A percentile compares a stretch with the other conserved stretches of the same genome.
Conservation (phyloP, 2,113 vertebrate species). For the Ameiurus melas region DNA sequence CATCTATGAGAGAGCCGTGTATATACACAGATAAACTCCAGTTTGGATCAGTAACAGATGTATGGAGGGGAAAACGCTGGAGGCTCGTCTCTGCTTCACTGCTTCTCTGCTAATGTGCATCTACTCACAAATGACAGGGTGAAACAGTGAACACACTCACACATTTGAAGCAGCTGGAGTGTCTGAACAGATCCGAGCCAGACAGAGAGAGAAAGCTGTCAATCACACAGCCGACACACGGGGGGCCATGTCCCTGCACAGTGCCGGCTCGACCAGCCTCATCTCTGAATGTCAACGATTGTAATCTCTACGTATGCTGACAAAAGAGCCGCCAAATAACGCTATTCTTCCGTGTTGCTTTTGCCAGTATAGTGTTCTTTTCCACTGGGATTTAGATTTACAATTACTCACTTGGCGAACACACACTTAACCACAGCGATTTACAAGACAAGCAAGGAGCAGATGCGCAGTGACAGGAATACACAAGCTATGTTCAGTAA, state of each 20-base stretch:
- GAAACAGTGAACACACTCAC: not conserved
- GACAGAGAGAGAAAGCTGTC: conserved; percentile 36
- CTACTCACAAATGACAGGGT: conserved; percentile 29
- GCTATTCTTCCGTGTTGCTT: conserved; percentile 23
- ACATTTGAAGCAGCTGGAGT: conserved; percentile 11
- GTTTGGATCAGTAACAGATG: conserved; percentile 47
- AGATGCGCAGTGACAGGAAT: conserved; percentile 7
- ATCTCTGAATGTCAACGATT: conserved; percentile 50
- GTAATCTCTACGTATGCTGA: not conserved
- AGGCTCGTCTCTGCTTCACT: conserved; percentile 27
- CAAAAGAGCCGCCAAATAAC: conserved; percentile 43
- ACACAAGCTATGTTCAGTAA: not conserved
- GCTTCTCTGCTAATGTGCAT: conserved; percentile 16
- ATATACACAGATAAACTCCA: conserved; percentile 25
- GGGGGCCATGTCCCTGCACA: conserved; percentile 35
- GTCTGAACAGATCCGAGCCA: conserved; percentile 14
- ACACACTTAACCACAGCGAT: not conserved
- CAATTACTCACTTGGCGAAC: not conserved
- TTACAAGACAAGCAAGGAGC: conserved; percentile 1
- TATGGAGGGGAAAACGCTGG: conserved; percentile 7
- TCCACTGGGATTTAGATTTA: conserved; percentile 16
- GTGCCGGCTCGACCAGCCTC: conserved; percentile 47
- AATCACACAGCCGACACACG: conserved; percentile 23
- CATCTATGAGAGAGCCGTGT: conserved; percentile 27
- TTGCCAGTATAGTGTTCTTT: conserved; percentile 8